Evolutionary conservation across 2,113 vertebrate species (phyloP).

Genomic region (Pteruthius melanotis): DNA sequence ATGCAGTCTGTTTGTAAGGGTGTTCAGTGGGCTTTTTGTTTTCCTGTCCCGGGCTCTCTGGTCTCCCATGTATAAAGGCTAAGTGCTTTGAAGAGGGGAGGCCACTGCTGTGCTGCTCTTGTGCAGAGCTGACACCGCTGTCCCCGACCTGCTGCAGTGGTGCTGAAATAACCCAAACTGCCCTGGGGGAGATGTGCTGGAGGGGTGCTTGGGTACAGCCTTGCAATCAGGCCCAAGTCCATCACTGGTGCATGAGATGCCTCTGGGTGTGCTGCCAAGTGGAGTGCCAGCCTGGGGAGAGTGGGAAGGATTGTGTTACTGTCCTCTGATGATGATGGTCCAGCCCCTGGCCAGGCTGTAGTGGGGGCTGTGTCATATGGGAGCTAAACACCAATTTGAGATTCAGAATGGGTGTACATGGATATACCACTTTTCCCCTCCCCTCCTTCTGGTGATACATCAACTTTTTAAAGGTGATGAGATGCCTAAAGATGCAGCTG

Average conservation of each 20-base stretch:
- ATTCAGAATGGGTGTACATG: background rate
- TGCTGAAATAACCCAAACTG: background rate
- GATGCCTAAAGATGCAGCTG: background rate
- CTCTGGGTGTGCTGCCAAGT: background rate
- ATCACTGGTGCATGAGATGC: background rate
- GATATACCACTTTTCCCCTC: background rate
- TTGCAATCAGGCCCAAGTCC: background rate
- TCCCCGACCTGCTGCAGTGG: accelerated
- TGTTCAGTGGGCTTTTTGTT: background rate
- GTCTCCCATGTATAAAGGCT: background rate
- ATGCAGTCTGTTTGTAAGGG: background rate
- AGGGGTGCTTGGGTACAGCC: background rate
- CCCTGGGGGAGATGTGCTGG: background rate
- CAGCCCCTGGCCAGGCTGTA: background rate
- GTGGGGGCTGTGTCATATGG: background rate
- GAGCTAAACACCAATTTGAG: background rate
- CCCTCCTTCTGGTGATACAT: background rate
- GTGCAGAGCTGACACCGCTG: background rate
- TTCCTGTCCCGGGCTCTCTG: background rate
- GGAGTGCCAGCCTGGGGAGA: background rate
- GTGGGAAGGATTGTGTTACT: background rate
- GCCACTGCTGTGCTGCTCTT: background rate
- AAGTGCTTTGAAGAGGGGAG: background rate
- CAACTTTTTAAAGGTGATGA: background rate
- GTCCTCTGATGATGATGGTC: background rate